Base-by-base conservation (phyloP, 2,797 vertebrate species). In the Falco naumanni region DNA sequence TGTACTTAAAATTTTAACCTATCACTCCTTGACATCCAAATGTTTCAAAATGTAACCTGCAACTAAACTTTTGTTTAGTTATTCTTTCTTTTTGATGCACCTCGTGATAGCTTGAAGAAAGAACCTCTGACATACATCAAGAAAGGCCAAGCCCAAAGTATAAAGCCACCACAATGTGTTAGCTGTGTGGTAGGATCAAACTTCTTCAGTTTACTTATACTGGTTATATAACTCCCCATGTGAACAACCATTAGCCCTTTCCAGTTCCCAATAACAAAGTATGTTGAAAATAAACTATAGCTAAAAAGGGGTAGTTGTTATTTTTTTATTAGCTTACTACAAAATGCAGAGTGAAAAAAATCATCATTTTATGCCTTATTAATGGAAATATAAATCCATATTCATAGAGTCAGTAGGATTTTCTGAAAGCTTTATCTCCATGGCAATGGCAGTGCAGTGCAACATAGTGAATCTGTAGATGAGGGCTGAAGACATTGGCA, bases 401-500 rank as follows among this genome's bases (percentile, higher is more conserved):
- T 77, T 87, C 43, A 15, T 14, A 22, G 56, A 96, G 77, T 57
- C 71, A 59, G 50, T 37, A 91, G 4, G 4, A 92, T 90, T 94
- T 93, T 84, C 69, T 95, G 87, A 29, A 84, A 92, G 88, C 65
- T 85, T 93, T 89, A 96, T 95, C 94, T 95, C 94, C 96, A 96
- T 96, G 96, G 92, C 93, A 95, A 96, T 96, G 77, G 50, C 64
- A 95, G 57, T 8, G 5, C 47, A 90, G 47, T 60, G 63, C 47
- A 90, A 75, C 43, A 34, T 20, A 78, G 54, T 5, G 34, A 92
- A 79, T 68, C 85, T 93, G 79, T 24, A 93, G 51, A 59, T 25
- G 54, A 87, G 24, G 56, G 18, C 60, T 91, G 72, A 90, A 81
- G 47, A 91, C 43, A 94, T 53, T 33, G 37, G 28, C 50, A 94